Conservation (phyloP, 30 jellyfish, hydroid and myxozoan species). For the Rhopilema esculentum region DNA sequence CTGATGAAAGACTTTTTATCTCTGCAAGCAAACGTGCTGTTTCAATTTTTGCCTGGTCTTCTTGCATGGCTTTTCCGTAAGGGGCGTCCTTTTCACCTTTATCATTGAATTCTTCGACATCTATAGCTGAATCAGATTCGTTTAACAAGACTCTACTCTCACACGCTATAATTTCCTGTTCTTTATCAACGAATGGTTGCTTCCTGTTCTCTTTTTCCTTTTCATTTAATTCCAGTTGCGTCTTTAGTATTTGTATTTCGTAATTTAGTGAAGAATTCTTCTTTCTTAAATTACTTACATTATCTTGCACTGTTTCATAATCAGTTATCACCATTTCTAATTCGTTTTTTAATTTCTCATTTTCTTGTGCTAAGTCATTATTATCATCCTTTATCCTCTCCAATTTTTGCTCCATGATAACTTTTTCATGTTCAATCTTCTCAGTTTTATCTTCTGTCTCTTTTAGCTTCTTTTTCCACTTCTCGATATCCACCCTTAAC, state of each 20-base stretch:
- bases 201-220: slow-evolving; percentile 13
- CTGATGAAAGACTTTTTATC: not conserved
- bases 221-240: slow-evolving; percentile 22
- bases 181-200: slow-evolving; percentile 10
- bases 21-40: not conserved
- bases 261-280: not conserved
- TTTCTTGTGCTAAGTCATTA: not conserved
- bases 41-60: not conserved
- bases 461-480: not conserved
- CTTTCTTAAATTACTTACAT: not conserved
- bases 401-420: not conserved
- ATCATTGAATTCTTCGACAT: slow-evolving; percentile 4
- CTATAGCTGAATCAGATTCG: not conserved
- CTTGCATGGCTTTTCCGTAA: not conserved
- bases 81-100: not conserved
- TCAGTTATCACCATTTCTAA: not conserved
- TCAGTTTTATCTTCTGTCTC: slow-evolving; percentile 13
- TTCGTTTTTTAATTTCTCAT: not conserved
- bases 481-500: slow-evolving; percentile 16
- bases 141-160: slow-evolving; percentile 10
- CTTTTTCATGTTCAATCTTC: not conserved
- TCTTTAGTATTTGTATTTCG: slow-evolving; percentile 40
- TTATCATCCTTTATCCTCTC: not conserved
- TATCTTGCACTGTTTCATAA: not conserved
- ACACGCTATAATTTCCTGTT: not conserved